Conservation (phyloP, 2,888 invertebrate genomes). For the Calliopum simillimum region DNA sequence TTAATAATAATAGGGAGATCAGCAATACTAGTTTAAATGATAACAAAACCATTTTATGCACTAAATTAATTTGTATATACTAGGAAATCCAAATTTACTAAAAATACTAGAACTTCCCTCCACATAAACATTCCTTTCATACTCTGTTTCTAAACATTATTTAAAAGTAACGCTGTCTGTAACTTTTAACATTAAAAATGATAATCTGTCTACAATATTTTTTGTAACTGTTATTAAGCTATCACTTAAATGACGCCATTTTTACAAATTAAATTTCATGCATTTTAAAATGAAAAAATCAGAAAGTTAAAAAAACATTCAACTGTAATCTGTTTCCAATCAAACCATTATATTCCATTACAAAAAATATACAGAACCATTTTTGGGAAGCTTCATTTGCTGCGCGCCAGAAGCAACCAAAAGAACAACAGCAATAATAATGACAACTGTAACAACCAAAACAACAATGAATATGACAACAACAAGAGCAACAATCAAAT, state of each 20-base stretch:
- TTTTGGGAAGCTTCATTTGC: background rate
- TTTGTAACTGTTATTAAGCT: no score
- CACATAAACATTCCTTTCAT: no score
- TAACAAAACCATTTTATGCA: no score
- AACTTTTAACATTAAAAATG: no score
- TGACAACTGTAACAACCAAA: constrained; percentile 2
- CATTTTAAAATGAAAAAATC: background rate
- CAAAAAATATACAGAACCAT: constrained; percentile 2
- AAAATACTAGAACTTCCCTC: no score
- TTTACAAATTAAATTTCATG: background rate
- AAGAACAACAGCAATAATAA: background rate
- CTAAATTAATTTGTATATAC: no score
- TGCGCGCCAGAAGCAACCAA: background rate
- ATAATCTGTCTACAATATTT: no score
- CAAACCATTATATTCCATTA: background rate
- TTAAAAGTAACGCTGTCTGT: no score
- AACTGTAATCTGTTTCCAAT: constrained; percentile 9
- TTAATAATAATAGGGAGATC: no score
- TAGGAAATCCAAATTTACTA: no score
- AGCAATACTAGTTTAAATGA: no score
- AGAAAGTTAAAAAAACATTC: background rate
- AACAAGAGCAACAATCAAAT: constrained; percentile 20
- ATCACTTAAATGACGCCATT: background rate
- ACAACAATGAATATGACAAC: background rate
- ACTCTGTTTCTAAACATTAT: no score